Base-by-base conservation (phyloP, 92 coral and sea anemone species). In the Epizoanthus rinbou region DNA sequence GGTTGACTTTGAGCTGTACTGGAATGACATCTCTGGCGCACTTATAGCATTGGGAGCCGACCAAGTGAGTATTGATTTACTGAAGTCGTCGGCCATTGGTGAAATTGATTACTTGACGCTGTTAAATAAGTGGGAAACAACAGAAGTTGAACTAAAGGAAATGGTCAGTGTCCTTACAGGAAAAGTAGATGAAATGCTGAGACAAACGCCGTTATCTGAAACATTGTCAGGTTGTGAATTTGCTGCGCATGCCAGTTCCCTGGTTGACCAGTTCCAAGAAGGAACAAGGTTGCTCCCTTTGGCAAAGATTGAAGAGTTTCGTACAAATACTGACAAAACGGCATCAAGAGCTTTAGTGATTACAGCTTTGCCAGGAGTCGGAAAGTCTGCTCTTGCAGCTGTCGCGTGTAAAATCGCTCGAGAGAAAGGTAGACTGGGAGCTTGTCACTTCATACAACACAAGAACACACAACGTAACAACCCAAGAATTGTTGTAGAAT, bases 241-340 rank as follows among this genome's bases (percentile, higher is more conserved):
- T 73, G 23, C 80, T 9, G 50, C 80, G 16, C 90, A 89, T 57
- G 75, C 86, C 47, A 63, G 69, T 21, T 75, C 24, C 47, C 72
- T 74, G 24, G 47, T 63, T n/a, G 58, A 74, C 5, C 75, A 78
- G 64, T 57, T 72, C 57, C 73, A 82, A 22, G 76, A 37, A 7
- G 92, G 90, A 74, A 89, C 90, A 31, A 79, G 92, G 4, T 28
- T 57, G 18, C 19, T 23, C 87, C 85, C 78, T 31, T 81, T 89
- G 63, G 24, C 70, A 39, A 72, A 86, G 57, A 79, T 89, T 56
- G 86, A 69, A 13, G 9, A 53, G 8, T 47, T 66, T 7, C 70
- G 82, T 47, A 80, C 73, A 9, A 79, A 64, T 5, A 3, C 68
- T 21, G 68, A 63, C 4, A 76, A 84, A 9, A 75, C n/a, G n/a